These are phyloP conservation scores for Episyrphus balteatus DNA, from an alignment of 1,140 invertebrate species.

Conservation along the genomic window DNA sequence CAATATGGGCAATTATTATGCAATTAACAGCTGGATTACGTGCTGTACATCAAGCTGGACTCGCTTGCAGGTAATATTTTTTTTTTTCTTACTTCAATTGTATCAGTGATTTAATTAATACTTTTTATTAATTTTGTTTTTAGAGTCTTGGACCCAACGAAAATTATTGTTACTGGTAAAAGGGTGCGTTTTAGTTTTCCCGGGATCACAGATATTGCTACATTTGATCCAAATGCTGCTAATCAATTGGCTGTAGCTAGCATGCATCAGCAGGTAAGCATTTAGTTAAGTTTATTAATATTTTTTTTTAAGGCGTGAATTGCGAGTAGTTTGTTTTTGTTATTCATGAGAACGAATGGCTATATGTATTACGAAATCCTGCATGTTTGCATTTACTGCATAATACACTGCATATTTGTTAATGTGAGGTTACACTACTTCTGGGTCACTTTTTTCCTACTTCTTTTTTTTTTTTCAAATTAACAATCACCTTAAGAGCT, in stretches of 20 bases:
- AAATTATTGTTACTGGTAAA: conserved; percentile 71
- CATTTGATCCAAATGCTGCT: conserved; percentile 57
- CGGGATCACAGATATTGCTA: conserved; percentile 74
- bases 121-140: conserved; percentile 35
- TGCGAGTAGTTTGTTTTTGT: no score
- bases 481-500: no score
- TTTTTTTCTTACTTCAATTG: no score
- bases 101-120: not conserved
- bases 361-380: no score
- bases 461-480: no score
- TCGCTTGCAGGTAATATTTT: conserved; percentile 48
- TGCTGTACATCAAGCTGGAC: conserved; percentile 75
- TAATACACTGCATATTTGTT: no score
- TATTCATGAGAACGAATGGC: no score
- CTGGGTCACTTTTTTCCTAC: no score
- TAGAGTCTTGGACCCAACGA: conserved; percentile 78
- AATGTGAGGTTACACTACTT: no score
- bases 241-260: conserved; percentile 47
- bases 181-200: conserved; percentile 69
- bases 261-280: conserved; percentile 54
- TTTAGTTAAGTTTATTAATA: no score
- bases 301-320: no score
- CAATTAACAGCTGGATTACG: conserved; percentile 90
- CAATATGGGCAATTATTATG: conserved; percentile 92
- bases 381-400: no score